These are phyloP conservation scores for Diuraphis noxia DNA, from an alignment of 1,140 invertebrate genomes.

Conservation along the genomic window DNA sequence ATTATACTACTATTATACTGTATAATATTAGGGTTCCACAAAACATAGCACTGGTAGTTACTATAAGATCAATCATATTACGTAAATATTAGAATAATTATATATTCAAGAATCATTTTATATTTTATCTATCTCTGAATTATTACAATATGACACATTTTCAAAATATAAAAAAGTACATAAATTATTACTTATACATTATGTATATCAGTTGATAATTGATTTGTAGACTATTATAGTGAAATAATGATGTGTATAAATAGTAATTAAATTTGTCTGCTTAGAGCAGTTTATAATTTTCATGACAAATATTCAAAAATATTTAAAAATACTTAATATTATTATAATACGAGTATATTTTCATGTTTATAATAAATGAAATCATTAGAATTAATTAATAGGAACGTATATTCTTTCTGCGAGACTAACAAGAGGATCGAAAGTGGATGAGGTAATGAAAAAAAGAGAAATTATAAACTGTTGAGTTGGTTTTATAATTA, in stretches of 20 bases:
- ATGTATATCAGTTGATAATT: neutral
- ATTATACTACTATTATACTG: too few relatives aligned
- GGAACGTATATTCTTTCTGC: conserved; percentile 13
- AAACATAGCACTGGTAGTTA: neutral
- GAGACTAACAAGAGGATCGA: neutral
- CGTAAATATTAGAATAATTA: too few relatives aligned
- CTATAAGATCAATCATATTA: neutral
- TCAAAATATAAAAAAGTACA: neutral
- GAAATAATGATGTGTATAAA: neutral
- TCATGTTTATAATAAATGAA: neutral
- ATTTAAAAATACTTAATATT: neutral
- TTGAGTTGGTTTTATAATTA: conserved; percentile 28
- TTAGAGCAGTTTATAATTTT: neutral
- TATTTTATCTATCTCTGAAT: neutral
- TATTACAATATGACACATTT: neutral
- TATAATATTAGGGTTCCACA: neutral
- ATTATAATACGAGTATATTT: too few relatives aligned
- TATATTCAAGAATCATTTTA: neutral
- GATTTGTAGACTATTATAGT: neutral
- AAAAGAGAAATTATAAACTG: conserved; percentile 36
- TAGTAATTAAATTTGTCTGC: neutral
- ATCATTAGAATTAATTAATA: conserved; percentile 26
- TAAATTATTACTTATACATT: neutral
- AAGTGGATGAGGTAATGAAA: neutral
- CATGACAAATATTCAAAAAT: neutral